phyloP scores from a whole-genome alignment of 2,888 invertebrate genomes.

The Scaptomyza flava region DNA sequence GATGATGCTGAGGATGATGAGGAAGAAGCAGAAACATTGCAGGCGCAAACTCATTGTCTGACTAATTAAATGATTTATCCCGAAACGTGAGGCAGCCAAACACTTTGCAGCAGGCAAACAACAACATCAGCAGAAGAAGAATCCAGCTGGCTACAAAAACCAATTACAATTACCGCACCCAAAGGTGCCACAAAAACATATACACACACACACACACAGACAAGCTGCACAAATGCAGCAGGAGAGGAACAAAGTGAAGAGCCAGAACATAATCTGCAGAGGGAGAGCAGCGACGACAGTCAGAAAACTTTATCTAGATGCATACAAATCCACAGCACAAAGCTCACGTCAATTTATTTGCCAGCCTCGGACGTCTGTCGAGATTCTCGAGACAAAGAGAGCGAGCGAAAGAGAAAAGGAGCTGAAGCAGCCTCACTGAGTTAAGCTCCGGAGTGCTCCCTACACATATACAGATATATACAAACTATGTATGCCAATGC shows the following conservation, averaged over 20 bases:
- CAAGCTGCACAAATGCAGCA: conserved; percentile 47
- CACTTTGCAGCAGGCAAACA: conserved; percentile 43
- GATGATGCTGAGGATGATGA: conserved; percentile 15
- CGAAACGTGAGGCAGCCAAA: conserved; percentile 73
- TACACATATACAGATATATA: conserved; percentile 29
- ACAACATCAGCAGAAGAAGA: conserved; percentile 24
- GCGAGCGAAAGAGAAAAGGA: not conserved
- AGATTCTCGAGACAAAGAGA: not conserved
- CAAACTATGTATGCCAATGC: conserved; percentile 58
- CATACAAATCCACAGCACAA: conserved; percentile 78
- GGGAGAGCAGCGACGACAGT: conserved; percentile 39
- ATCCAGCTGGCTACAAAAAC: conserved; percentile 73
- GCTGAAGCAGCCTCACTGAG: not conserved
- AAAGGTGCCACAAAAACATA: conserved; percentile 75
- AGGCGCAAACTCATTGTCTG: conserved; percentile 71
- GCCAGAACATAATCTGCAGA: conserved; percentile 23
- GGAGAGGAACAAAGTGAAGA: conserved; percentile 7
- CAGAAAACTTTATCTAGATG: conserved; percentile 77
- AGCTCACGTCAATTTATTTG: conserved; percentile 81
- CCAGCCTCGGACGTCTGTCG: conserved; percentile 58
- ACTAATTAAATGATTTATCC: conserved; percentile 81
- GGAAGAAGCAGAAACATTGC: conserved; percentile 24
- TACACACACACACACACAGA: conserved; percentile 23
- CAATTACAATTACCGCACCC: conserved; percentile 82
- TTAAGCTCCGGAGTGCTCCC: conserved; percentile 6